Conservation (phyloP, 2,888 invertebrate species). For the Leptogaster cylindrica region DNA sequence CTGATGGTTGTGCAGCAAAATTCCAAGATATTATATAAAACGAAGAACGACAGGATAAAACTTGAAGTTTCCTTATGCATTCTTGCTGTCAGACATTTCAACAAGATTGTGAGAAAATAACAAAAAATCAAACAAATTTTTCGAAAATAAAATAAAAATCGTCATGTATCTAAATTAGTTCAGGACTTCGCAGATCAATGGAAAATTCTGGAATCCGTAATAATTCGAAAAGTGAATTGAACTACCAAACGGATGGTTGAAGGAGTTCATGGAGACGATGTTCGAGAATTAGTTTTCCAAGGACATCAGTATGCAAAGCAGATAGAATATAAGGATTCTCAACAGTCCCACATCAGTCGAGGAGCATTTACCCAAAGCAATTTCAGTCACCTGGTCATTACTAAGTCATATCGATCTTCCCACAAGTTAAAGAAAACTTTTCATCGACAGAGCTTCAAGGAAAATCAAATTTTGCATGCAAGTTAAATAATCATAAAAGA, state of each 20-base stretch:
- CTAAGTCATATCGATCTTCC: conserved; percentile 37
- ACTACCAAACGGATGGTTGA: conserved; percentile 21
- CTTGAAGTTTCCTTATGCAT: too few species aligned
- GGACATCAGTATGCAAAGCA: conserved; percentile 31
- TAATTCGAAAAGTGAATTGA: too few species aligned
- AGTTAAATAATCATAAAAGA: conserved; percentile 30
- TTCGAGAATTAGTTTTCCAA: conserved; percentile 36
- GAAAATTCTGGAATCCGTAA: too few species aligned
- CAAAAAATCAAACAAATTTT: too few species aligned
- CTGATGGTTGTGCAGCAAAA: too few species aligned
- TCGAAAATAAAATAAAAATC: too few species aligned
- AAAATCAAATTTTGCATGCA: conserved; percentile 39
- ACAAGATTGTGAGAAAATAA: too few species aligned
- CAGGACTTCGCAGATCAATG: too few species aligned
- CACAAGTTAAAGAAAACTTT: conserved; percentile 32
- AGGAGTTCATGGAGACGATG: conserved; percentile 28
- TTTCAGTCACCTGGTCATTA: conserved; percentile 40
- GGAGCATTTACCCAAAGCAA: conserved; percentile 38
- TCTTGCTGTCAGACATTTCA: too few species aligned
- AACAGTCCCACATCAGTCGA: conserved; percentile 1
- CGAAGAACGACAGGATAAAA: too few species aligned
- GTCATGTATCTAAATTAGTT: too few species aligned
- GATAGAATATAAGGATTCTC: conserved; percentile 24
- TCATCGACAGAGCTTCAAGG: conserved; percentile 1
- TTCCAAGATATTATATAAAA: too few species aligned